Evolutionary conservation across 2,888 invertebrate genomes (phyloP), one percentile per base, ranked within the genome.

Genomic region (Plagiodera versicolora): DNA sequence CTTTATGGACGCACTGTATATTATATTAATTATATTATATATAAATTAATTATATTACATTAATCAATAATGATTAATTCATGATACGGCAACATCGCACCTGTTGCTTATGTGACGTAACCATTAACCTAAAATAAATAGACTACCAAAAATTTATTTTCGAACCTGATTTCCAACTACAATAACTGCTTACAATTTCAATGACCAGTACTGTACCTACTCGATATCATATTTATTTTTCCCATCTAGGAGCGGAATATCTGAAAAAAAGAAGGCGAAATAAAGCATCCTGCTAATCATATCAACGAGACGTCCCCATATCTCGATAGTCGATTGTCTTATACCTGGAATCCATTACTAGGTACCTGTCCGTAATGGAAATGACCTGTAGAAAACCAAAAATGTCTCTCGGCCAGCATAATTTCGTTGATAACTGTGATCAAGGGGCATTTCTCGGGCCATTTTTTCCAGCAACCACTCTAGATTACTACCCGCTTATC

Each of bases 311-410:
- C 58, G 49, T 58, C 45, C 48, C 19, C 30, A 47, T 52, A 28
- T 52, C 56, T 50, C 59, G 58, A 56, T 59, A 56, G 59, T 59
- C 56, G 58, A 56, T 59, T 62, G 59, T 59, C 56, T 55, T 55
- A n/a, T n/a, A 52, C 53, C 44, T 44, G 53, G 53, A 17, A 9
- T 44, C 53, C 45, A 45, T 44, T 28, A 44, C 44, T 39, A n/a
- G 24, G 9, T 58, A 58, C 58, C 58, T 58, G 52, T 53, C 46
- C 20, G 32, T 58, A 58, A 58, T 58, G 58, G 58, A 52, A 44
- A 52, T 58, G 47, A 17, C 32, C 46, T 58, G 58, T 58, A 58
- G n/a, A n/a, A n/a, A n/a, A n/a, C n/a, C n/a, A n/a, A 47, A 39
- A 39, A 58, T 35, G 52, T 58, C 51, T 52, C 28, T 28, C 20